Percentiles rank a stretch among this genome's conserved stretches.
Evolutionary conservation across 64 coral and sea anemone species (phyloP).

Genomic region (Pachyseris speciosa): DNA sequence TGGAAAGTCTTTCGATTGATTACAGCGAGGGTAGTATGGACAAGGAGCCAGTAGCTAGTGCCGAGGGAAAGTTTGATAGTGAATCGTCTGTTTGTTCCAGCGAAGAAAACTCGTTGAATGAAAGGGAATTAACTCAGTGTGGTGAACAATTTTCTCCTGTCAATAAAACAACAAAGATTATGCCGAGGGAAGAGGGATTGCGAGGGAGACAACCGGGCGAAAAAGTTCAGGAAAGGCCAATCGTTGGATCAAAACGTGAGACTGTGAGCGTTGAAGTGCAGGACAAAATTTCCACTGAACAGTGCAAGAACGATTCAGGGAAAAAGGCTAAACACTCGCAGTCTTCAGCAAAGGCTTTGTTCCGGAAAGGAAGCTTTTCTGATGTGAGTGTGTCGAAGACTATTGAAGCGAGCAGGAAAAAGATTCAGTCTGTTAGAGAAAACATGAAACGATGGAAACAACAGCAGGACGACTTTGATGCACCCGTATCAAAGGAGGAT

Average conservation of each 20-base stretch:
- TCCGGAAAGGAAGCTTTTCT: constrained; percentile 74
- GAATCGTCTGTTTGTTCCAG: neutral
- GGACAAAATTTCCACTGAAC: neutral
- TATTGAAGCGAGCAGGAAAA: constrained; percentile 68
- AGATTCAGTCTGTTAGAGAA: constrained; percentile 72
- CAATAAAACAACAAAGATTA: neutral
- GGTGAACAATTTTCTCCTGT: neutral
- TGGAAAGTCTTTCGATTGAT: neutral
- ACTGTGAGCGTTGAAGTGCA: neutral
- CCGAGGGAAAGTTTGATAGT: neutral
- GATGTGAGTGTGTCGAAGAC: constrained; percentile 75
- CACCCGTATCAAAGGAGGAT: neutral
- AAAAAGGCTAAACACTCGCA: constrained; percentile 56
- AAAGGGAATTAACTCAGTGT: neutral
- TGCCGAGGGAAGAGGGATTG: neutral
- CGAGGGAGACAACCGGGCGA: neutral
- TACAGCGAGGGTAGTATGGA: neutral
- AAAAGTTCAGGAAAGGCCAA: no score
- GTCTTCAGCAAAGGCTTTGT: constrained; percentile 26
- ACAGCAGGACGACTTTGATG: neutral
- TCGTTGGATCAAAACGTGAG: no score
- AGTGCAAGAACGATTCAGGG: constrained; percentile 30
- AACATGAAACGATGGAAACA: constrained; percentile 80
- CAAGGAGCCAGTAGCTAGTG: no score
- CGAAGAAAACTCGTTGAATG: neutral